Base-by-base conservation (phyloP, 2,797 vertebrate genomes). In the Geotrypetes seraphini region DNA sequence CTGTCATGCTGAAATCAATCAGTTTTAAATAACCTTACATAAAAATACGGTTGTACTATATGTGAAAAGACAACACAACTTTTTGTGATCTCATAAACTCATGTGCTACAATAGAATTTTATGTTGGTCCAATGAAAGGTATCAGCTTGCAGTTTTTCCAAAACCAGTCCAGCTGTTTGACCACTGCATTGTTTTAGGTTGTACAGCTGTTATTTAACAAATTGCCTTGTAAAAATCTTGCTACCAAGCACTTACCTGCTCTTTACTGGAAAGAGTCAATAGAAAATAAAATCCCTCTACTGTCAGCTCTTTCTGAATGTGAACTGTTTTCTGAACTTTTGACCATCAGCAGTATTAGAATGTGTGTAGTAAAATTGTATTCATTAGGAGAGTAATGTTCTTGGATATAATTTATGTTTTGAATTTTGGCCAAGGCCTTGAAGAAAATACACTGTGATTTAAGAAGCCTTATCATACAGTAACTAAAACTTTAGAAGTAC, bases 361-460 rank as follows among this genome's bases (percentile, higher is more conserved):
- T 77, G 79, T 84, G 73, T 87, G 79, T 69, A 74, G 85, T 84
- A 80, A 72, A 78, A 71, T 69, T 78, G 82, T 73, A 75, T 64
- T 81, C 86, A 69, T 77, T 71, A 76, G 58, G 57, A 60, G 63
- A 57, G 56, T 71, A 71, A 51, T 78, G 81, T 87, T 71, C 67
- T 70, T 75, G 65, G 60, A 66, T 44, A 57, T 78, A 73, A 71
- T 66, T 66, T 23, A 66, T 49, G 62, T 77, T 73, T 62, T 70
- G 59, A 57, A 71, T 71, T 81, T 74, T 56, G 69, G 73, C 75
- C 73, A 79, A 61, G 62, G 71, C 80, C 71, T 66, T 60, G 70
- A 78, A 74, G 70, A 73, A 78, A 72, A 63, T 64, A 85, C 89
- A 91, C 91, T 92, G 91, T 93, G 91, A 96, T 71, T 78, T 83